phyloP scores from a whole-genome alignment of 2,888 invertebrate genomes.

The Lepidochrysops patricia region DNA sequence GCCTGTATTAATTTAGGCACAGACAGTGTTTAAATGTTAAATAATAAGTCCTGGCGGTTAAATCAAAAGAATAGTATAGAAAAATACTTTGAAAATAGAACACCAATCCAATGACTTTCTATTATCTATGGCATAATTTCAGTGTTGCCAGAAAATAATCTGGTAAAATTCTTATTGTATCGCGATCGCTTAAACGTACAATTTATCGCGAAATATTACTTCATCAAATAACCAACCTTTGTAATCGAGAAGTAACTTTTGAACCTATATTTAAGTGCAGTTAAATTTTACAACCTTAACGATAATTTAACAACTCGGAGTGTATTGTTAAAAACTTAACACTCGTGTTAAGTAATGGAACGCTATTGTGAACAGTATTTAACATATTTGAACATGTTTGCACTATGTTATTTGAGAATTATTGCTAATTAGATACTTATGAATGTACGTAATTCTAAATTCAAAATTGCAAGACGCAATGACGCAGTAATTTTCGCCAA shows the following conservation, averaged over 20 bases:
- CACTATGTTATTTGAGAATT: background rate
- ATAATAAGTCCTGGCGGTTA: too few relatives aligned
- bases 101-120: too few relatives aligned
- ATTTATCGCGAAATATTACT: background rate
- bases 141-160: background rate
- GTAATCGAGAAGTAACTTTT: background rate
- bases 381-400: background rate
- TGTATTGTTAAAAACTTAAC: constrained; percentile 10
- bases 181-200: background rate
- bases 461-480: background rate
- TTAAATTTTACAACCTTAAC: constrained; percentile 7
- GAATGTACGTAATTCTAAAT: background rate
- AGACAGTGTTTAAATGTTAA: too few relatives aligned
- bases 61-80: too few relatives aligned
- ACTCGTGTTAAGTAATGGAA: constrained; percentile 7
- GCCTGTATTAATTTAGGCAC: too few relatives aligned
- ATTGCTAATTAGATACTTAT: background rate
- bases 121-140: too few relatives aligned
- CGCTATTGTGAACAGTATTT: background rate
- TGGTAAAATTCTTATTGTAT: too few relatives aligned
- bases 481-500: background rate
- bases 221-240: constrained; percentile 5
- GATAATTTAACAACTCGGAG: constrained; percentile 3
- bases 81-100: too few relatives aligned
- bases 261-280: constrained; percentile 7